These are phyloP conservation scores for Trematomus loennbergii DNA, from an alignment of 2,113 vertebrate species.

Conservation along the genomic window DNA sequence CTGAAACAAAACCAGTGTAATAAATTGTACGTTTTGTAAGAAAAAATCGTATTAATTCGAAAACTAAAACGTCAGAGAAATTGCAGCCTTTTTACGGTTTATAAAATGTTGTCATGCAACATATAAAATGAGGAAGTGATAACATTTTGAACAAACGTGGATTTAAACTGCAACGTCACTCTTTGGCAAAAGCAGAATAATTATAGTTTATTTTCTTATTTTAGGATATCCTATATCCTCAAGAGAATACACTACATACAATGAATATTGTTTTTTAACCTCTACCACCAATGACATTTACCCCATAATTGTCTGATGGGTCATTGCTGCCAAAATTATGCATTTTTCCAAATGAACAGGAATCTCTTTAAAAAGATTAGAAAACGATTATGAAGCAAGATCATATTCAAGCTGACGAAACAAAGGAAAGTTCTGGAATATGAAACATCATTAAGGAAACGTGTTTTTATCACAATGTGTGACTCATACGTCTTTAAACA, in stretches of 20 bases:
- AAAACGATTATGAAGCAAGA: neutral
- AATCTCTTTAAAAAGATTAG: neutral
- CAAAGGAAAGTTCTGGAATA: neutral
- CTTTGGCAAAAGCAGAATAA: no score
- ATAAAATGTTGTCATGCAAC: neutral
- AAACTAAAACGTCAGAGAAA: neutral
- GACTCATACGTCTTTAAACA: conserved; percentile 25
- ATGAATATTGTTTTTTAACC: neutral
- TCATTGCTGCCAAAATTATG: neutral
- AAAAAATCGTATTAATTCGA: neutral
- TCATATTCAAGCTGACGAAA: neutral
- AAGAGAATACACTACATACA: neutral
- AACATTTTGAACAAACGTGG: no score
- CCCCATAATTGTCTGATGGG: neutral
- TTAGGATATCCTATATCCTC: neutral
- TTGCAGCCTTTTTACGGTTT: neutral
- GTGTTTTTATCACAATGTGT: conserved; percentile 13
- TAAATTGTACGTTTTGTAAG: no score
- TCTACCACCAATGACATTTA: neutral
- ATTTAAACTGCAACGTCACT: no score
- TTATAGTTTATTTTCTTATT: neutral
- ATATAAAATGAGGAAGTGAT: no score
- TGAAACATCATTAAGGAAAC: conserved; percentile 45
- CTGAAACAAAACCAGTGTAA: no score
- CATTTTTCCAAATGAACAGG: neutral